Percentiles rank a stretch among this genome's conserved stretches.
These are phyloP conservation scores for Rhagoletis pomonella DNA, from an alignment of 1,140 invertebrate genomes.

Conservation along the genomic window DNA sequence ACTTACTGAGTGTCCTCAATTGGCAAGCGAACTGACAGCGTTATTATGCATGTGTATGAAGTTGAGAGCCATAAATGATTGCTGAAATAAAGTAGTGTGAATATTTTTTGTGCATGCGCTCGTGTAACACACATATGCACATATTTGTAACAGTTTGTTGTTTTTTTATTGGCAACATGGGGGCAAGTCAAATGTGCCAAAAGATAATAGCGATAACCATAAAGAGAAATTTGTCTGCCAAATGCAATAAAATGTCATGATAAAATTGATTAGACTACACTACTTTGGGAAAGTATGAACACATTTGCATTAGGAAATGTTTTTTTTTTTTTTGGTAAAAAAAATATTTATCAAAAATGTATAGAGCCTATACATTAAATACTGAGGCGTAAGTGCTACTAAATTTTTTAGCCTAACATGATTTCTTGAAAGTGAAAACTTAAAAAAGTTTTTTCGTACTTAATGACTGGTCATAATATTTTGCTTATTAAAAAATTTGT, in stretches of 20 bases:
- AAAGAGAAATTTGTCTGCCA: conserved; percentile 13
- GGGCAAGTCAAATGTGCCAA: conserved; percentile 4
- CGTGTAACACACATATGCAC: background rate
- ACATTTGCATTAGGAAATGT: too few species aligned
- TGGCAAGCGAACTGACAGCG: background rate
- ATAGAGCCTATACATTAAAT: too few species aligned
- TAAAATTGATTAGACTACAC: background rate
- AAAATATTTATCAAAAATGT: too few species aligned
- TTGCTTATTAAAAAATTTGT: too few species aligned
- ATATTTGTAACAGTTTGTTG: background rate
- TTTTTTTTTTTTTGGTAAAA: too few species aligned
- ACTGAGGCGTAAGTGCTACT: too few species aligned
- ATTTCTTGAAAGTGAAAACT: too few species aligned
- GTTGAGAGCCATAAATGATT: background rate
- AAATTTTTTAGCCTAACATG: too few species aligned
- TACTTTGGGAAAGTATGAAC: background rate
- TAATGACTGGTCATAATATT: too few species aligned
- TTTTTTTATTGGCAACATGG: background rate
- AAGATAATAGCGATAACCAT: conserved; percentile 14
- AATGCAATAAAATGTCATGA: conserved; percentile 3
- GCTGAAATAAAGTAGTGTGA: background rate
- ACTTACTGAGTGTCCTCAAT: too few species aligned
- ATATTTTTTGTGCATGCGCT: too few species aligned
- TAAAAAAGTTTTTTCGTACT: too few species aligned
- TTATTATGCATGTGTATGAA: background rate